Conservation (phyloP, 2,797 vertebrate species). For the Molothrus ater region DNA sequence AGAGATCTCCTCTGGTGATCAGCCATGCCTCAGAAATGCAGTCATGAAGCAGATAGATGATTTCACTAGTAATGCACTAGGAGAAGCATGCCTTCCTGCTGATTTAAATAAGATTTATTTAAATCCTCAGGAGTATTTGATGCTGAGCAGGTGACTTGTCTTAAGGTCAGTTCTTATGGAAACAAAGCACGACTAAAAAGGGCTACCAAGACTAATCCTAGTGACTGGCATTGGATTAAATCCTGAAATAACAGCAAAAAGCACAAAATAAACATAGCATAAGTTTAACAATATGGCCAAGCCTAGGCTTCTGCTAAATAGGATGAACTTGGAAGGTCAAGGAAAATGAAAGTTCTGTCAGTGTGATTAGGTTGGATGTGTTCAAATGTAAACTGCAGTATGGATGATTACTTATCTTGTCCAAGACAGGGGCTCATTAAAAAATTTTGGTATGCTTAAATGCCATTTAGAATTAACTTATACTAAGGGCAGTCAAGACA, state of each 20-base stretch:
- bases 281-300: background rate
- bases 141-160: background rate
- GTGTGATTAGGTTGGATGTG: background rate
- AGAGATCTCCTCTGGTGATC: background rate
- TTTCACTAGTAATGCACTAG: background rate
- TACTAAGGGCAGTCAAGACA: background rate
- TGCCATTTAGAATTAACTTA: background rate
- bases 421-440: background rate
- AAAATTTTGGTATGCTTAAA: background rate
- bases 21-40: background rate
- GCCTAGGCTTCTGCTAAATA: background rate
- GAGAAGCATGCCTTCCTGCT: background rate
- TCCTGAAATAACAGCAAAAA: constrained; percentile 6
- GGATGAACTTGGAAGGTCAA: background rate
- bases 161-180: background rate
- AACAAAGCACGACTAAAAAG: background rate
- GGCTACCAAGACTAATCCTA: background rate
- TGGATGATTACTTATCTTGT: background rate
- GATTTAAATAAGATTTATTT: background rate
- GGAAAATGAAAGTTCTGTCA: background rate
- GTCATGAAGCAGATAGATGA: background rate
- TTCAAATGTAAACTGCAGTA: background rate
- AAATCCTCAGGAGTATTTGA: background rate
- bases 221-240: constrained; percentile 13
- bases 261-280: background rate